Conservation (phyloP, 2,797 vertebrate species). For the Eulemur albifrons region DNA sequence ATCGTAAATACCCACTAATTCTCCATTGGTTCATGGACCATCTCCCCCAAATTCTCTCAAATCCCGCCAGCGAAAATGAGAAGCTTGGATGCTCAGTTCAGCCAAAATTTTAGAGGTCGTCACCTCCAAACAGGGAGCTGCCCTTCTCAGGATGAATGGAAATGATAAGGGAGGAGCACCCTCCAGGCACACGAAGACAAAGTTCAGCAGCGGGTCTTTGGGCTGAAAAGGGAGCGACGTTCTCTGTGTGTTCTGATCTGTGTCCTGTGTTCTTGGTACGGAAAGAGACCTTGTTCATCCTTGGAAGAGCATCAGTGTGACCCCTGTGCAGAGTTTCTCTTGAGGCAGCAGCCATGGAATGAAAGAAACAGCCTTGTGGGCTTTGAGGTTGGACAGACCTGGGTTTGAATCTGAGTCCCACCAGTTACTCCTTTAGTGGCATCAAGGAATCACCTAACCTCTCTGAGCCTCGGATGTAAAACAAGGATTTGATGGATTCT, state of each 20-base stretch:
- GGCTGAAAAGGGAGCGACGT: neutral
- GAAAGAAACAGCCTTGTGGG: neutral
- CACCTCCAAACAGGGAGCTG: neutral
- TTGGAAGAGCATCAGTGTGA: neutral
- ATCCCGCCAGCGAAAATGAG: neutral
- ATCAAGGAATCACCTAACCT: neutral
- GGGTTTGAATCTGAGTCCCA: neutral
- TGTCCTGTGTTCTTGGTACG: slow-evolving; percentile 25
- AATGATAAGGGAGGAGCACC: neutral
- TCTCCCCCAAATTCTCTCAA: slow-evolving; percentile 1
- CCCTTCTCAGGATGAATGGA: neutral
- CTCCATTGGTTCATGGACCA: neutral
- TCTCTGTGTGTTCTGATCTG: neutral
- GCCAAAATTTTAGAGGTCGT: neutral
- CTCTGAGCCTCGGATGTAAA: neutral
- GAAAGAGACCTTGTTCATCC: slow-evolving; percentile 15
- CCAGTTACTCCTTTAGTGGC: neutral
- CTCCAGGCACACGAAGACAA: neutral
- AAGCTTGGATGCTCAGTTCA: neutral
- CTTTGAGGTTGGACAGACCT: neutral
- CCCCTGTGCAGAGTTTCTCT: neutral
- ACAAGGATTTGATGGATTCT: neutral
- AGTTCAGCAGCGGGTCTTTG: neutral
- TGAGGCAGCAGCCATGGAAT: neutral
- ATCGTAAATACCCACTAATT: slow-evolving; percentile 20